Evolutionary conservation across 2,797 vertebrate species (phyloP).

Genomic region (Acridotheres tristis): DNA sequence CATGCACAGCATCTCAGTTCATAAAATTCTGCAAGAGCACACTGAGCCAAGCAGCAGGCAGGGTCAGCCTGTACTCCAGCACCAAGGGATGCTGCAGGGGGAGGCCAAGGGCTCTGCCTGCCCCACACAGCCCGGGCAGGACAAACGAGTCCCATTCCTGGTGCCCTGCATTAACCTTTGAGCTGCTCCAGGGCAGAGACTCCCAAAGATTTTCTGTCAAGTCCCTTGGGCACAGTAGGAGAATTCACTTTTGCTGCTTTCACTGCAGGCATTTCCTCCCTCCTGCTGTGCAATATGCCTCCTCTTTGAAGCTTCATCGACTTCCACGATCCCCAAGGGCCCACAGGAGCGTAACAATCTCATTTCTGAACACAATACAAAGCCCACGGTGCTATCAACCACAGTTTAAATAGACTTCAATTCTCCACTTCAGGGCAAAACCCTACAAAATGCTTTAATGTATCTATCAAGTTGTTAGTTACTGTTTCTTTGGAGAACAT

Average conservation of each 20-base stretch:
- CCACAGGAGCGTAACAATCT: accelerated
- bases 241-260: background rate
- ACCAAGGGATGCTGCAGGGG: background rate
- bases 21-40: background rate
- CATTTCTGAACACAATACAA: background rate
- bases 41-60: background rate
- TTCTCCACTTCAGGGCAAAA: background rate
- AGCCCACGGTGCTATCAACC: background rate
- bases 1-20: background rate
- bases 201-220: background rate
- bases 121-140: background rate
- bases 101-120: background rate
- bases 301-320: background rate
- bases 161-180: background rate
- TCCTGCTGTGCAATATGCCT: background rate
- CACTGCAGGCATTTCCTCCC: background rate
- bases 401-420: background rate
- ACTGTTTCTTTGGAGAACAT: background rate
- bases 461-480: background rate
- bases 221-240: accelerated
- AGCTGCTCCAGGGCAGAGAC: background rate
- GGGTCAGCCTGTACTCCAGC: background rate
- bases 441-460: background rate
- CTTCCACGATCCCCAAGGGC: background rate
- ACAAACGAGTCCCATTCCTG: background rate